A percentile compares a stretch with the other conserved stretches of the same genome.
Conservation (phyloP, 2,888 invertebrate species). For the Lepidocyrtinus sp. region DNA sequence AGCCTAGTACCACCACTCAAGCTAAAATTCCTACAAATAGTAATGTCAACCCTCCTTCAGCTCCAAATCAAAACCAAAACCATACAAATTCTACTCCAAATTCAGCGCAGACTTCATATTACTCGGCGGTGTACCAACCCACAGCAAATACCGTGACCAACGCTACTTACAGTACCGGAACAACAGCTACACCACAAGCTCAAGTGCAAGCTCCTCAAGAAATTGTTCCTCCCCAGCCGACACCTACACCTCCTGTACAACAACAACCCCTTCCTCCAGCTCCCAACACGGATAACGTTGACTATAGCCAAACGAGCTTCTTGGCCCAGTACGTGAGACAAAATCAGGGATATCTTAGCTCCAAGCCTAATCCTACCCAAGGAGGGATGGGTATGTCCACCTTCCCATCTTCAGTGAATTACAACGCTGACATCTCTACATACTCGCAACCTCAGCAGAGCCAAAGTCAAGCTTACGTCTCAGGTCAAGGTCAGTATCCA, state of each 20-base stretch:
- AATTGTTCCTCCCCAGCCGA: too few species aligned
- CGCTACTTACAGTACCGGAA: conserved; percentile 42
- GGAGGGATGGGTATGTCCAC: conserved; percentile 21
- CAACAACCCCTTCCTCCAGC: background rate
- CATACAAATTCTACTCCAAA: background rate
- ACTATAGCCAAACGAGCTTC: conserved; percentile 37
- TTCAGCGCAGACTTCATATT: background rate
- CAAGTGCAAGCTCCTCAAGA: too few species aligned
- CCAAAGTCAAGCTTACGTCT: too few species aligned
- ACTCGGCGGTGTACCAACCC: conserved; percentile 30
- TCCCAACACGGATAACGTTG: background rate
- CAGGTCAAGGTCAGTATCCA: background rate
- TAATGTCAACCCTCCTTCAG: background rate
- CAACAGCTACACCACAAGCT: conserved; percentile 23
- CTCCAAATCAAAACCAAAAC: background rate
- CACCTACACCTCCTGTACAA: background rate
- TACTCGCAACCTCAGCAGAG: conserved; percentile 33
- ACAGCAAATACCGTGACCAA: conserved; percentile 35
- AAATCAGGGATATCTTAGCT: conserved; percentile 37
- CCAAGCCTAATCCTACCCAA: conserved; percentile 11
- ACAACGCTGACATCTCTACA: conserved; percentile 4
- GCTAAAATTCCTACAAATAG: background rate
- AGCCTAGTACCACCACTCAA: background rate
- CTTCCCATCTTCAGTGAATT: conserved; percentile 38
- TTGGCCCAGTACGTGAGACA: conserved; percentile 52